Base-by-base conservation (phyloP, 2,113 vertebrate species). In the Austrofundulus limnaeus region DNA sequence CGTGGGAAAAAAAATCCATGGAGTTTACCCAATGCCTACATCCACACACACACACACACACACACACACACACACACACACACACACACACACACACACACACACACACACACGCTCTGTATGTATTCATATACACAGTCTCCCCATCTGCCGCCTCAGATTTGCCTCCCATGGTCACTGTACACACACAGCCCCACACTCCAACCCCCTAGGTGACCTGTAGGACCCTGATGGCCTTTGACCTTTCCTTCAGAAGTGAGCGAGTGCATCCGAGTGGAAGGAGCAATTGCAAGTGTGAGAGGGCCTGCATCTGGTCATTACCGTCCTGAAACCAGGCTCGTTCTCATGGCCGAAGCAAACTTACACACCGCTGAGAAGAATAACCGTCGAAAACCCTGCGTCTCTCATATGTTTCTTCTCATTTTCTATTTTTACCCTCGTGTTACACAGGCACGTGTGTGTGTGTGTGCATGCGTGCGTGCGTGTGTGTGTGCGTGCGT, bases 1-100 rank as follows among this genome's bases (percentile, higher is more conserved):
- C 83, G 81, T 86, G 85, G 81, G 87, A 87, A 89, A 87, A 28
- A 41, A 75, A 81, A 77, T 85, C 81, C 85, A 90, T 74, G 70
- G 87, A 81, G 84, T 86, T 84, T 82, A 85, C 64, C 73, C 68
- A 80, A 77, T 77, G 70, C 70, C 61, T 70, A 65, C 69, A 63
- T 77, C 51, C 55, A 72, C 62, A 72, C 61, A 66, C 48, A 57
- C 34, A 28, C 63, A 73, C 61, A 62, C n/a, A 65, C 69, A 63
- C 75, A 49, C 55, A 72, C 62, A 72, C 61, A 66, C 48, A 57
- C 34, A 28, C 63, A 73, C 61, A 62, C n/a, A 65, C 69, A 63
- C 75, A 49, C 55, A 72, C 62, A 72, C 61, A 66, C 48, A 57
- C 34, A 28, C 63, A 73, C 61, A 62, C n/a, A 65, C 69, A 63